Evolutionary conservation across 37 sponge, comb jelly and placozoan species (phyloP).

Genomic region (Dysidea cf. avara): DNA sequence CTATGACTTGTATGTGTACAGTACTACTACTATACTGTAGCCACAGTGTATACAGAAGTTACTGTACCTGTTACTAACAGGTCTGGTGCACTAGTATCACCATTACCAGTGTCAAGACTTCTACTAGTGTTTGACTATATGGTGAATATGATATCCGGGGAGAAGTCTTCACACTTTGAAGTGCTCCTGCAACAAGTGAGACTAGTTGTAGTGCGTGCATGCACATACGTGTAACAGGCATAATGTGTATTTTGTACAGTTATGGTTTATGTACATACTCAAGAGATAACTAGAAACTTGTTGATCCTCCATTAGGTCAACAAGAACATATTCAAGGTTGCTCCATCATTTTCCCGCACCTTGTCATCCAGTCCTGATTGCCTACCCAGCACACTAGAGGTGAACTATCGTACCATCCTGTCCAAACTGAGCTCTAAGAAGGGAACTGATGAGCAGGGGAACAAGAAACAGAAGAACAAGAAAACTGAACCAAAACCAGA

Average conservation of each 20-base stretch:
- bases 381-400: too few relatives aligned
- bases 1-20: slow-evolving; percentile 5
- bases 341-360: not conserved
- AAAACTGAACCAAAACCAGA: too few relatives aligned
- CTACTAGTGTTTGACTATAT: slow-evolving; percentile 74
- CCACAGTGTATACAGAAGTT: not conserved
- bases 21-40: not conserved
- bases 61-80: slow-evolving; percentile 2
- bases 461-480: too few relatives aligned
- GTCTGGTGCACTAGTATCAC: slow-evolving; percentile 31
- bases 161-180: slow-evolving; percentile 38
- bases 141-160: too few relatives aligned
- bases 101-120: slow-evolving; percentile 53
- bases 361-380: too few relatives aligned
- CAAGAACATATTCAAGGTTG: not conserved
- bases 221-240: not conserved
- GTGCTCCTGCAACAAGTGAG: slow-evolving; percentile 70
- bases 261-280: not conserved
- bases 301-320: too few relatives aligned
- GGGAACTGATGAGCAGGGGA: too few relatives aligned
- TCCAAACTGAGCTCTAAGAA: too few relatives aligned
- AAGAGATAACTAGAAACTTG: too few relatives aligned
- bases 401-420: too few relatives aligned
- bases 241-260: not conserved
- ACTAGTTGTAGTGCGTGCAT: not conserved